A percentile compares a stretch with the other conserved stretches of the same genome.
Evolutionary conservation across 2,113 vertebrate species (phyloP).

Genomic region (Chloebia gouldiae): DNA sequence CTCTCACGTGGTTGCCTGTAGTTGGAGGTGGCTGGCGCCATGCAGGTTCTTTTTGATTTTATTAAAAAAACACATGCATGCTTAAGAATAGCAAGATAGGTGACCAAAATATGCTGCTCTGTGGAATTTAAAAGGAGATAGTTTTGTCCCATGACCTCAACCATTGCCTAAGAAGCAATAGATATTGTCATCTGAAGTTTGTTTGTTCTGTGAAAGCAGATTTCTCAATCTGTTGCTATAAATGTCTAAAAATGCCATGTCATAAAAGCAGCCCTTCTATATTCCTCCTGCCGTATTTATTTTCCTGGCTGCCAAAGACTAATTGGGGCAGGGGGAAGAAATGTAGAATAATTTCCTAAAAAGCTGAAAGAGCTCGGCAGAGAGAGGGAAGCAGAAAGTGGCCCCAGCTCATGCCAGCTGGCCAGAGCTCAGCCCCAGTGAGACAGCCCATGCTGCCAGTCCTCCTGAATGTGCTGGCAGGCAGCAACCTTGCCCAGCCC

Average conservation of each 20-base stretch:
- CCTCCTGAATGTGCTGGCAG: not conserved
- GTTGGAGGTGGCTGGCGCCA: not conserved
- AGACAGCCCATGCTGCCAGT: not conserved
- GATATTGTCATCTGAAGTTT: not conserved
- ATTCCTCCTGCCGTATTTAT: not conserved
- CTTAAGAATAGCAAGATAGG: not conserved
- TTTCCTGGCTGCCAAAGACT: not conserved
- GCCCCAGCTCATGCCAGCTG: not conserved
- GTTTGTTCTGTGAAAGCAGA: not conserved
- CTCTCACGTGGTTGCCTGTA: not conserved
- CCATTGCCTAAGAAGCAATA: not conserved
- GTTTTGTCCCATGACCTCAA: not conserved
- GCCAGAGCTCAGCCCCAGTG: not conserved
- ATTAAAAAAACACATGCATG: not conserved
- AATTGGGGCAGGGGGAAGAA: not conserved
- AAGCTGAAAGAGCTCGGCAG: not conserved
- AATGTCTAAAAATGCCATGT: not conserved
- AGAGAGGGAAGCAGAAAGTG: not conserved
- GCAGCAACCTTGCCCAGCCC: not conserved
- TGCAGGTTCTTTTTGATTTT: not conserved
- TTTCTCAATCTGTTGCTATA: not conserved
- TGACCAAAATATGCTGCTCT: not conserved
- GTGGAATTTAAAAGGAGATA: not conserved
- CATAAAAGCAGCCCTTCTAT: not conserved
- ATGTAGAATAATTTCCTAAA: conserved; percentile 38